Evolutionary conservation across 2,888 invertebrate genomes (phyloP).

Genomic region (Thymelicus lineola): DNA sequence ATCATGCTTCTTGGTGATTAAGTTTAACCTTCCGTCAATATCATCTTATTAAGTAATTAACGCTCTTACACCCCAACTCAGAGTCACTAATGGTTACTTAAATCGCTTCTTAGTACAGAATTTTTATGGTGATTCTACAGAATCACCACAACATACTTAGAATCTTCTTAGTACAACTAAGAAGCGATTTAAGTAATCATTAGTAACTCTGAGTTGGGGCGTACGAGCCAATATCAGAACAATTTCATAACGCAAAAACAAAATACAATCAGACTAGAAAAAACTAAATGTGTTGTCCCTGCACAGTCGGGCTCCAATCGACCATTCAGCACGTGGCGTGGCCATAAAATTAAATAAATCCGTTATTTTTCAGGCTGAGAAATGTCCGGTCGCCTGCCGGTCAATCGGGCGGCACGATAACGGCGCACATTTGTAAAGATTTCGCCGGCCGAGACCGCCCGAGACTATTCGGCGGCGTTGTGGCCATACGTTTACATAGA

Average conservation of each 20-base stretch:
- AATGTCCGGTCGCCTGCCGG: slow-evolving; percentile 69
- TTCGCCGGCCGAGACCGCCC: slow-evolving; percentile 70
- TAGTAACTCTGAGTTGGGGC: too few species aligned
- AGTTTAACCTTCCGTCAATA: too few species aligned
- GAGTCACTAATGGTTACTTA: too few species aligned
- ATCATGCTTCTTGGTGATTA: too few species aligned
- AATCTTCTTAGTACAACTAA: too few species aligned
- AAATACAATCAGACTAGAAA: slow-evolving; percentile 23
- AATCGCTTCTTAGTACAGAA: too few species aligned
- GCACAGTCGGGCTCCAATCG: slow-evolving; percentile 63
- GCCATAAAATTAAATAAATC: slow-evolving; percentile 85
- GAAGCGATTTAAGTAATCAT: too few species aligned
- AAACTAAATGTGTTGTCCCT: slow-evolving; percentile 41
- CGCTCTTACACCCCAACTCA: too few species aligned
- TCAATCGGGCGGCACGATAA: slow-evolving; percentile 82
- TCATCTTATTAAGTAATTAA: neutral
- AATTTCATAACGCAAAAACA: slow-evolving; percentile 13
- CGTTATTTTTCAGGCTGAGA: slow-evolving; percentile 84
- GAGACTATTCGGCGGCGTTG: slow-evolving; percentile 64
- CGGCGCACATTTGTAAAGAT: slow-evolving; percentile 83
- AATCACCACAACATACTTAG: too few species aligned
- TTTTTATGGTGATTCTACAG: too few species aligned
- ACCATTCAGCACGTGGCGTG: slow-evolving; percentile 81
- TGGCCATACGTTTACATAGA: slow-evolving; percentile 72
- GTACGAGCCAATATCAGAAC: too few species aligned